Evolutionary conservation across 2,888 invertebrate species (phyloP).

Genomic region (Chirona hameri): DNA sequence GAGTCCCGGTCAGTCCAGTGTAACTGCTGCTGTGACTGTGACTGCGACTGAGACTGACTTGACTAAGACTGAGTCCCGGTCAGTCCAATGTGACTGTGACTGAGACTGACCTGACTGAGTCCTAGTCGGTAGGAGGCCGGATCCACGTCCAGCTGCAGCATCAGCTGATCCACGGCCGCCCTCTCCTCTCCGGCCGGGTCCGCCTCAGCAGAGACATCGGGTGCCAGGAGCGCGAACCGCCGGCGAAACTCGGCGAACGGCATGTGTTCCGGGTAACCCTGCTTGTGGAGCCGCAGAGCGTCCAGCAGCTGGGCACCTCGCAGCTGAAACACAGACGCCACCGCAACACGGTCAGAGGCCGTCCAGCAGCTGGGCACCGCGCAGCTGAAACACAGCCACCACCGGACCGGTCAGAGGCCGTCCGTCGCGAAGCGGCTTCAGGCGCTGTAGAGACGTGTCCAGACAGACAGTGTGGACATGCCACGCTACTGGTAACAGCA

Average conservation of each 20-base stretch:
- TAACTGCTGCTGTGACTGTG: no score
- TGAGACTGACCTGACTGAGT: conserved; percentile 71
- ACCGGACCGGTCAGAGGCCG: no score
- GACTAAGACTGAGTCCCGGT: no score
- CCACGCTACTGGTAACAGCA: no score
- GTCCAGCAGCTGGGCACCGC: conserved; percentile 86
- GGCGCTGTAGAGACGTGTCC: no score
- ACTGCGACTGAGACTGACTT: no score
- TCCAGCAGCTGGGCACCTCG: conserved; percentile 87
- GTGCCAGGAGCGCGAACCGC: conserved; percentile 61
- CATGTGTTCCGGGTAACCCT: conserved; percentile 90
- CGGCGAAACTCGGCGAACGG: conserved; percentile 83
- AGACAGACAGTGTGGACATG: no score
- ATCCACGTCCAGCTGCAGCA: conserved; percentile 77
- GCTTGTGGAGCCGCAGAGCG: conserved; percentile 81
- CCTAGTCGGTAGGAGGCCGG: conserved; percentile 82
- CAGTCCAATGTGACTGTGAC: no score
- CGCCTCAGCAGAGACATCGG: conserved; percentile 42
- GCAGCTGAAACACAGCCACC: conserved; percentile 69
- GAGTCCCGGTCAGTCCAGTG: no score
- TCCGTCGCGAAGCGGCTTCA: no score
- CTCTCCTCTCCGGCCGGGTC: conserved; percentile 51
- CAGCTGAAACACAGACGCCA: conserved; percentile 55
- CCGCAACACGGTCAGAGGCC: no score
- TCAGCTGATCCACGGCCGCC: conserved; percentile 73